Evolutionary conservation across 2,113 vertebrate species (phyloP).

Genomic region (Saiga tatarica): DNA sequence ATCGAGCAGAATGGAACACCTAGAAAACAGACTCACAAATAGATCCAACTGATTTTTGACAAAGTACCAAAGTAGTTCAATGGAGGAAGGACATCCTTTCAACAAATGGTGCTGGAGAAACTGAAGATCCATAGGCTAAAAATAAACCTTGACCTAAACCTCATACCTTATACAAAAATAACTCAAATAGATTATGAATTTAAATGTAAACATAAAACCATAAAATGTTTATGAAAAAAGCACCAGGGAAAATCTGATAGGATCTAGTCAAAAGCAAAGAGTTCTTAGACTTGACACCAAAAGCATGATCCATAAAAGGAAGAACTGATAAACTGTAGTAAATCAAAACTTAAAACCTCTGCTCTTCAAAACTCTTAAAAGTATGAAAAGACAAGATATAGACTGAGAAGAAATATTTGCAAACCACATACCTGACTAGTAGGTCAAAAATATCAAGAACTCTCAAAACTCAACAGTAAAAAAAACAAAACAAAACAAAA

Average conservation of each 20-base stretch:
- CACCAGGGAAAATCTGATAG: neutral
- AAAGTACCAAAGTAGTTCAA: neutral
- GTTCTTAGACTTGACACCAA: neutral
- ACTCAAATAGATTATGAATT: neutral
- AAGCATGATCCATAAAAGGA: neutral
- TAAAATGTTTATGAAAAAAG: neutral
- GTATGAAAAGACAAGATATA: neutral
- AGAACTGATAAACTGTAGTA: neutral
- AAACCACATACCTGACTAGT: neutral
- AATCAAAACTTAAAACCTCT: conserved; percentile 9
- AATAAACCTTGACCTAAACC: neutral
- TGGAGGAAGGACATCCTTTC: neutral
- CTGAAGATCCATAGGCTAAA: neutral
- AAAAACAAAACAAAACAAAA: neutral
- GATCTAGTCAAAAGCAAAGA: neutral
- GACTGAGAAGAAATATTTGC: neutral
- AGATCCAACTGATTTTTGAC: neutral
- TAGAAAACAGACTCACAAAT: neutral
- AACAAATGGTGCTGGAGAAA: neutral
- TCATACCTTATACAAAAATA: neutral
- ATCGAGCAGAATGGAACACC: neutral
- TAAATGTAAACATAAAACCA: neutral
- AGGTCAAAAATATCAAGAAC: neutral
- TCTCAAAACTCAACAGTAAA: neutral
- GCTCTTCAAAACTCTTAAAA: neutral